Evolutionary conservation across 1,140 invertebrate species (phyloP), one percentile per base, ranked within the genome.

Genomic region (Wasmannia auropunctata): DNA sequence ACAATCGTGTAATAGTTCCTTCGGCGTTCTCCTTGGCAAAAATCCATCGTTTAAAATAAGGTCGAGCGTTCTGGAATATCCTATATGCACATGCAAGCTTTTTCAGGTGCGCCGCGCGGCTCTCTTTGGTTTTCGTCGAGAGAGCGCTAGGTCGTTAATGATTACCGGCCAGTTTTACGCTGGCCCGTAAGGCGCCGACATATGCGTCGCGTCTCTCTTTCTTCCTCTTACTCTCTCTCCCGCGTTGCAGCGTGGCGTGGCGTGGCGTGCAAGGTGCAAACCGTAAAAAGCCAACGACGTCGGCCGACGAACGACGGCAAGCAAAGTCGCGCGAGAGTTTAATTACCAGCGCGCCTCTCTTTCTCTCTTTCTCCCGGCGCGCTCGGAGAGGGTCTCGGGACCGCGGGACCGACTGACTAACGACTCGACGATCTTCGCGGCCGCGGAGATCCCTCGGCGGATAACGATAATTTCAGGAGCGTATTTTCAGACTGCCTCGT

Each of bases 391-490:
- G 75, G 83, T 85, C 86, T 79, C 77, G 70, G 4, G 46, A 87
- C 37, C 74, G 56, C 56, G 49, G 49, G 54, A 72, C 60, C 75
- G 74, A 85, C 72, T 77, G 79, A 87, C 80, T 87, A 87, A 87
- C 88, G 88, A 86, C 86, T 87, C 74, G 69, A 80, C 83, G 63
- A 87, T 81, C 79, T 75, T 76, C 76, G 22, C 49, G 62, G 25
- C 49, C 72, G 63, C 58, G 58, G 72, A 87, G 89, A 89, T 90
- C 89, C 60, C 46, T 49, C 16, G 46, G 6, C 75, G 72, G 88
- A 90, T 90, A 90, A 87, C 88, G 89, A 89, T 90, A 86, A 86
- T 70, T 89, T 87, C 58, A 85, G 70, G 63, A 90, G 58, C 84
- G 77, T 76, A 67, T 54, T 88, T 88, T 80, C 70, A 56, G 70